Percentiles rank a stretch among this genome's conserved stretches.
Evolutionary conservation across 2,797 vertebrate species (phyloP).

Genomic region (Otolemur crassicaudatus): DNA sequence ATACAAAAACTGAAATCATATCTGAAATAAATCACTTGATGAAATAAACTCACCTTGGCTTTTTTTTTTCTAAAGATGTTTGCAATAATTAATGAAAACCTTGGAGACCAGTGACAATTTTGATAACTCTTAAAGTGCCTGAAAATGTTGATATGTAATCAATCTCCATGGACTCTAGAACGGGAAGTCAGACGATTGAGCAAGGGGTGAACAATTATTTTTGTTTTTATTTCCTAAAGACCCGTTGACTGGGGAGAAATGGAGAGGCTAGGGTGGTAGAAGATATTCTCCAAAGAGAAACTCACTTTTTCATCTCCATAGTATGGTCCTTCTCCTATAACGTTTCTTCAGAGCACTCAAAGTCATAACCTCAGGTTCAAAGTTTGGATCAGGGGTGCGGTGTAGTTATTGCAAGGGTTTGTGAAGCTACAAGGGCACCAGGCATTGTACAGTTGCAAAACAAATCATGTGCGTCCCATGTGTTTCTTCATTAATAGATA

Average conservation of each 20-base stretch:
- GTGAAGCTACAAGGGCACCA: background rate
- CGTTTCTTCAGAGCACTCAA: background rate
- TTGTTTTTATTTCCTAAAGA: background rate
- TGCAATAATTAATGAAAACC: conserved; percentile 89
- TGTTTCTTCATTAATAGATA: background rate
- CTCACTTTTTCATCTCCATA: background rate
- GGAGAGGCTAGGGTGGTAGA: background rate
- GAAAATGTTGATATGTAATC: conserved; percentile 84
- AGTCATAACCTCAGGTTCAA: background rate
- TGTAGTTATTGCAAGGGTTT: background rate
- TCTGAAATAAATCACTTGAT: conserved; percentile 87
- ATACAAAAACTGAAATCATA: conserved; percentile 88
- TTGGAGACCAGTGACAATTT: conserved; percentile 88
- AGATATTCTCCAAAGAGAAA: conserved; percentile 2
- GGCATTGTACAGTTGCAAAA: background rate
- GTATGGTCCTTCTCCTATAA: background rate
- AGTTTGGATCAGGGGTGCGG: background rate
- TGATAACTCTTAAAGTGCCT: conserved; percentile 88
- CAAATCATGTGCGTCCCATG: background rate
- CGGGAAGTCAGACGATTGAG: conserved; percentile 74
- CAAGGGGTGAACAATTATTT: conserved; percentile 75
- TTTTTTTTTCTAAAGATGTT: conserved; percentile 88
- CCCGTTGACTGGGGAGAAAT: background rate
- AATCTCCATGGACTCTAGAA: conserved; percentile 73
- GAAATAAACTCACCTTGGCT: conserved; percentile 86